Conservation (phyloP, 2,113 vertebrate species). For the Erinaceus europaeus region DNA sequence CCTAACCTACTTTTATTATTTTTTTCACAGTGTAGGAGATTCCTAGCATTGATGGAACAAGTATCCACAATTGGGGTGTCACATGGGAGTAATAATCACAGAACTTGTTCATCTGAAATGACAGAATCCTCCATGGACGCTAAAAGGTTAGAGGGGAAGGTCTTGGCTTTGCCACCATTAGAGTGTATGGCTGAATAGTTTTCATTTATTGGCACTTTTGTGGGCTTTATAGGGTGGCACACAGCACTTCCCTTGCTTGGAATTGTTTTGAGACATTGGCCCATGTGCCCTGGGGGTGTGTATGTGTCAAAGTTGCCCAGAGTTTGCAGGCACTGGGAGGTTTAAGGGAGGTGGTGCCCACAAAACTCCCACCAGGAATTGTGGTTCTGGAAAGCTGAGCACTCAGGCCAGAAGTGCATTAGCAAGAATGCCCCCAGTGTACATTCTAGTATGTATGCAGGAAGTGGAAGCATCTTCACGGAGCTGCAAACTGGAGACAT, state of each 20-base stretch:
- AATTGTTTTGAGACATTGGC: not conserved
- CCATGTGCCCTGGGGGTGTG: not conserved
- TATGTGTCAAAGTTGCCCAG: not conserved
- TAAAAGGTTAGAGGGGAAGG: no score
- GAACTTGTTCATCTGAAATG: no score
- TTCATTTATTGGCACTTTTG: no score
- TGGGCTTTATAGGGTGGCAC: not conserved
- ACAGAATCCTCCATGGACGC: no score
- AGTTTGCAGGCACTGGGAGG: not conserved
- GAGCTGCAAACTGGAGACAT: not conserved
- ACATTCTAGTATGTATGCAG: no score
- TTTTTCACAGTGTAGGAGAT: no score
- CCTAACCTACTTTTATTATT: no score
- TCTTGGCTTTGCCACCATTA: no score
- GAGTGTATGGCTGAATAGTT: not conserved
- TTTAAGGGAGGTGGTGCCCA: not conserved
- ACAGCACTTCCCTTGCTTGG: not conserved
- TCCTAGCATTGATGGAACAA: no score
- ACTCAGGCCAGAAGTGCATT: not conserved
- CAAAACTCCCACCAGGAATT: not conserved
- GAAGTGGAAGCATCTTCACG: not conserved
- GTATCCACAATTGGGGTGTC: no score
- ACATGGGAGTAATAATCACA: no score
- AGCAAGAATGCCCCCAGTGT: rapidly evolving
- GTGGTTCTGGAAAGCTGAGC: not conserved